Conservation (phyloP, 2,888 invertebrate species). For the Leptopilina syphax region DNA sequence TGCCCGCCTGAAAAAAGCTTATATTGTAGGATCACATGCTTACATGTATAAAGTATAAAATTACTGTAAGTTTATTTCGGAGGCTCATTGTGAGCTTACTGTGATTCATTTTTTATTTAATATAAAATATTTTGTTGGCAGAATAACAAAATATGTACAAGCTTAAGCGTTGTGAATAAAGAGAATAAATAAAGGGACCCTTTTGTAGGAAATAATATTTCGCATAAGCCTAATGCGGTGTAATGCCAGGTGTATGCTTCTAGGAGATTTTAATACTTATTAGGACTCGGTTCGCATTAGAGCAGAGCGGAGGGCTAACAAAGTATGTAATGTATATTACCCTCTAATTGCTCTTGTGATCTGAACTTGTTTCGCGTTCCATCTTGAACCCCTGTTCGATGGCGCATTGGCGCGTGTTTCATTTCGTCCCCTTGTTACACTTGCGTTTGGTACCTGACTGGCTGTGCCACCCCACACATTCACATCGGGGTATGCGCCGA, state of each 20-base stretch:
- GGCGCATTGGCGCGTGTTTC: slow-evolving; percentile 70
- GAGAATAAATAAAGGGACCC: no score
- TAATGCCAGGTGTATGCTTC: slow-evolving; percentile 1
- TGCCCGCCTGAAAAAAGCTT: no score
- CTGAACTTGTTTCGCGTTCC: slow-evolving; percentile 45
- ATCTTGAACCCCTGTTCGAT: slow-evolving; percentile 56
- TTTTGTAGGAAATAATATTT: no score
- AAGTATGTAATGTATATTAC: slow-evolving; percentile 52
- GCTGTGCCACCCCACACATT: slow-evolving; percentile 42
- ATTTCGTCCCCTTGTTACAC: slow-evolving; percentile 65
- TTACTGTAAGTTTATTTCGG: no score
- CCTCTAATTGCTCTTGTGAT: slow-evolving; percentile 54
- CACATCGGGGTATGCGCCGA: slow-evolving; percentile 43
- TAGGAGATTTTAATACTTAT: background rate
- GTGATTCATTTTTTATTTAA: no score
- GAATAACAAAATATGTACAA: no score
- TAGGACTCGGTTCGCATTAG: background rate
- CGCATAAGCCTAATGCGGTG: no score
- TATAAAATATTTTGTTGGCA: no score
- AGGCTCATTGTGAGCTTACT: no score
- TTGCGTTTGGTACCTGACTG: slow-evolving; percentile 72
- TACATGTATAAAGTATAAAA: no score
- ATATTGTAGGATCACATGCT: no score
- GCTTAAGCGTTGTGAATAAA: no score
- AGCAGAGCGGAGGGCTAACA: slow-evolving; percentile 9